Evolutionary conservation across 2,797 vertebrate species (phyloP).

Genomic region (Muscicapa comitata): DNA sequence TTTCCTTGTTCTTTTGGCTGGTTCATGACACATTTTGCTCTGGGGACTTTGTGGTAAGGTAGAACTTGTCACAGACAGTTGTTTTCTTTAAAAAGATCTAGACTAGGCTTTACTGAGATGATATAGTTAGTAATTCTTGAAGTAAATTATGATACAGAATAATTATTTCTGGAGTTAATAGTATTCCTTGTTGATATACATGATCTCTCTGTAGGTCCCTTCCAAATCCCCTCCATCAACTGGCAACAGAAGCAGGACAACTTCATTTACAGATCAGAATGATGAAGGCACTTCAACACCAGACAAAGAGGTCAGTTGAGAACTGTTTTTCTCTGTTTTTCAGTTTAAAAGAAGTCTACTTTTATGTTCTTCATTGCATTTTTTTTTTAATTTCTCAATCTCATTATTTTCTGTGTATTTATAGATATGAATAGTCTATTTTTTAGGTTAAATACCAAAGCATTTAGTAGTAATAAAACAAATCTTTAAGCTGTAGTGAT

Average conservation of each 20-base stretch:
- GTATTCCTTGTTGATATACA: background rate
- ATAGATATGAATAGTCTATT: background rate
- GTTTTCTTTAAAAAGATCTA: background rate
- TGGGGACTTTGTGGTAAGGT: background rate
- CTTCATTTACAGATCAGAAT: slow-evolving; percentile 76
- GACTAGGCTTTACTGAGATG: background rate
- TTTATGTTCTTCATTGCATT: background rate
- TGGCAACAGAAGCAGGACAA: slow-evolving; percentile 60
- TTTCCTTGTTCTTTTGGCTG: background rate
- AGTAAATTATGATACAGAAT: background rate
- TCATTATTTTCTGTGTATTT: background rate
- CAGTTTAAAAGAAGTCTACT: background rate
- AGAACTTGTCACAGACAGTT: background rate
- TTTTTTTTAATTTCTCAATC: background rate
- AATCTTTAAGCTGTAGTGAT: background rate
- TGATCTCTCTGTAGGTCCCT: slow-evolving; percentile 69
- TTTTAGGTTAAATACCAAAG: background rate
- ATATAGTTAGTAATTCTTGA: background rate
- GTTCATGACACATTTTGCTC: background rate
- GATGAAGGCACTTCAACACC: slow-evolving; percentile 79
- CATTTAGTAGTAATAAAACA: background rate
- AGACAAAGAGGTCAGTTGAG: slow-evolving; percentile 86
- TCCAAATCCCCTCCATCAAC: slow-evolving; percentile 33
- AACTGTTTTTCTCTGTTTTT: background rate
- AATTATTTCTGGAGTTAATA: background rate